Evolutionary conservation across 1,140 invertebrate species (phyloP).

Genomic region (Ericerus pela): DNA sequence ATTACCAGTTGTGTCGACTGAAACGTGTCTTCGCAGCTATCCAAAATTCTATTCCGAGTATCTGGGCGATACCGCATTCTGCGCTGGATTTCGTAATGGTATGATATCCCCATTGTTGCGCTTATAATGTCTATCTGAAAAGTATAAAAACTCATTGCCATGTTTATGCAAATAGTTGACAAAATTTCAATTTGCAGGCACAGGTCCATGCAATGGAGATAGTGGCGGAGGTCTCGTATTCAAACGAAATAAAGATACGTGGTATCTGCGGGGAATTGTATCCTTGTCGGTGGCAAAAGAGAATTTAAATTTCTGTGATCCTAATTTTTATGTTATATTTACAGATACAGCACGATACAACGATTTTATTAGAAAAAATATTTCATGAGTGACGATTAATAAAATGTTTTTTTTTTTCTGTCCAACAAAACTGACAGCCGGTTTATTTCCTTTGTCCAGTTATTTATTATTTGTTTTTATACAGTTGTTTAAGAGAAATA

Average conservation of each 20-base stretch:
- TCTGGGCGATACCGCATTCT: slow-evolving; percentile 33
- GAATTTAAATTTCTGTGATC: slow-evolving; percentile 35
- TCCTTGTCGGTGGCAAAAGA: slow-evolving; percentile 37
- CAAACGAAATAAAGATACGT: slow-evolving; percentile 29
- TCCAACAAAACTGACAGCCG: too few relatives aligned
- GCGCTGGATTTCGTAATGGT: slow-evolving; percentile 33
- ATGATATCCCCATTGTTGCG: slow-evolving; percentile 13
- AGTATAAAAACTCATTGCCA: too few relatives aligned
- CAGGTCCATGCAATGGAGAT: slow-evolving; percentile 44
- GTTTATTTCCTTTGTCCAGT: too few relatives aligned
- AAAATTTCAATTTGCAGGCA: slow-evolving; percentile 31
- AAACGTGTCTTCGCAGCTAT: slow-evolving; percentile 34
- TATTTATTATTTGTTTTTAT: too few relatives aligned
- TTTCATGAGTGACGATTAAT: slow-evolving; percentile 3
- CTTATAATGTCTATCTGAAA: too few relatives aligned
- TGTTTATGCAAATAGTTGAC: too few relatives aligned
- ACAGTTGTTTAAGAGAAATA: too few relatives aligned
- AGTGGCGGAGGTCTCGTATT: slow-evolving; percentile 44
- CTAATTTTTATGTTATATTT: slow-evolving; percentile 39
- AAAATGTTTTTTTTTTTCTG: too few relatives aligned
- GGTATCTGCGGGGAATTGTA: slow-evolving; percentile 40
- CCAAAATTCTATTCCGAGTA: slow-evolving; percentile 34
- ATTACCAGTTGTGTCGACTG: slow-evolving; percentile 34
- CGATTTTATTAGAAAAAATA: slow-evolving; percentile 32
- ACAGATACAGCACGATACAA: slow-evolving; percentile 41